Conservation (phyloP, 1,140 invertebrate genomes). For the Diuraphis noxia region DNA sequence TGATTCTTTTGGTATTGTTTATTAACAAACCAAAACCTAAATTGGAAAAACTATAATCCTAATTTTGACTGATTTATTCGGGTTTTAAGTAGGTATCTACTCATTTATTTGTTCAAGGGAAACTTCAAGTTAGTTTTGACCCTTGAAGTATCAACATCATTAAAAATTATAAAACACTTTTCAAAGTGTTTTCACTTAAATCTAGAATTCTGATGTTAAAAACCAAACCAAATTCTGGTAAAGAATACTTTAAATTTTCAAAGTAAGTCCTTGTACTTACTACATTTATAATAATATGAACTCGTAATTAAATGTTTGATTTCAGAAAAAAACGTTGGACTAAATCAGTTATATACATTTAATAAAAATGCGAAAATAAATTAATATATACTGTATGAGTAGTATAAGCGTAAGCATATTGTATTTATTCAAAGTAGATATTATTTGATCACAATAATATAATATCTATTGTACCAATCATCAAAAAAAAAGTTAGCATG, state of each 20-base stretch:
- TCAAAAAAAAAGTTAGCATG: neutral
- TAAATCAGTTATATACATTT: neutral
- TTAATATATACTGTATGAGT: too few relatives aligned
- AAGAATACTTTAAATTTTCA: neutral
- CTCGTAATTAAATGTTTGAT: neutral
- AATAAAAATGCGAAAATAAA: neutral
- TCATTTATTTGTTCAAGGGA: neutral
- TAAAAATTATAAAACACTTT: neutral
- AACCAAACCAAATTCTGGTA: neutral
- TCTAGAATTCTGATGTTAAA: neutral
- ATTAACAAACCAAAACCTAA: neutral
- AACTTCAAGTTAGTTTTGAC: neutral
- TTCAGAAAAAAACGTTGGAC: neutral
- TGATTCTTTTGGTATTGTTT: neutral
- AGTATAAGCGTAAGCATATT: neutral
- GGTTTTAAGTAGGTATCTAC: neutral
- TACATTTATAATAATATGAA: neutral
- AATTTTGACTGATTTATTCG: neutral
- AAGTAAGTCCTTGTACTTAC: too few relatives aligned
- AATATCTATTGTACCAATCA: neutral
- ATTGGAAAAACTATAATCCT: neutral
- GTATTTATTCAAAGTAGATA: neutral
- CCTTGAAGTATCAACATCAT: neutral
- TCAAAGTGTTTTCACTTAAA: neutral
- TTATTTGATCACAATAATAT: neutral